Base-by-base conservation (phyloP, 2,888 invertebrate species). In the Gortyna flavago region DNA sequence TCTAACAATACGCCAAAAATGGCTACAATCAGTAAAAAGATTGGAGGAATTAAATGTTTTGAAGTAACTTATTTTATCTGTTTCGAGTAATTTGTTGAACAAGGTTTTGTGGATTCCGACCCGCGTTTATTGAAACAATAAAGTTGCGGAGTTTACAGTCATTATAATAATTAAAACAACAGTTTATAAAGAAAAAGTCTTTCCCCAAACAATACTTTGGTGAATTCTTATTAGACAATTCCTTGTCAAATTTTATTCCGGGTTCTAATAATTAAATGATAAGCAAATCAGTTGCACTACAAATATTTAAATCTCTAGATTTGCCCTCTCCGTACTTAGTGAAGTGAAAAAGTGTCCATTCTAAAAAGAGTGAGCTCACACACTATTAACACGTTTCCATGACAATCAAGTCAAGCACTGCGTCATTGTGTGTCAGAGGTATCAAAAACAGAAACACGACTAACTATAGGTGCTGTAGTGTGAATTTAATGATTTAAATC, bases 91-190 rank as follows among this genome's bases (percentile, higher is more conserved):
- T 87, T 80, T 87, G 87, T 84, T 75, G 72, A 85, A 87, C 81
- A 72, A 84, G 87, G 70, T 87, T 80, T 75, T 54, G 62, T 71
- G 68, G 69, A 84, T 84, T 85, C 81, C 72, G 67, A 75, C 85
- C 85, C 85, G 70, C 84, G 81, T 84, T 87, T 84, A 84, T 84
- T 87, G 72, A 80, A 84, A 84, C 85, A 84, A 87, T 84, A 84
- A 84, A 87, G 81, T 73, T 87, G 16, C 61, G 41, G 70, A 80
- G 81, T 84, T 87, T 70, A 80, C 72, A 85, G 72, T 80, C 66
- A 85, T 84, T 85, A 75, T 80, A 79, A 80, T 84, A 87, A 87
- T 87, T 71, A 80, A 87, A 84, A 87, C 75, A 84, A 59, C 84
- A 62, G 61, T 80, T 70, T 59, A 51, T 66, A 62, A 61, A 51